Conservation (phyloP, 1,140 invertebrate genomes). For the Adoxophyes honmai region DNA sequence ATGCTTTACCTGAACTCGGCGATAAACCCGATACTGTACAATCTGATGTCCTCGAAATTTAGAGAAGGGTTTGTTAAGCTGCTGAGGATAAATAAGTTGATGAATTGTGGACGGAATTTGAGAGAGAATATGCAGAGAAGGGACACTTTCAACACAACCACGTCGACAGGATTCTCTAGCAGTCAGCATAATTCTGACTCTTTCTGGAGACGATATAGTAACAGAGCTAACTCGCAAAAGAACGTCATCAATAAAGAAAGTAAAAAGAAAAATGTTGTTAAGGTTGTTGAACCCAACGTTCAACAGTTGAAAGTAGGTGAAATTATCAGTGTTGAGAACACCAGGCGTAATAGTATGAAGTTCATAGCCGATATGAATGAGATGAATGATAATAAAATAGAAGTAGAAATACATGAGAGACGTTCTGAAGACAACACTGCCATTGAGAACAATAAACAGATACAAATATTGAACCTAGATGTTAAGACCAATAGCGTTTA, state of each 20-base stretch:
- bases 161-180: constrained; percentile 73
- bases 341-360: constrained; percentile 73
- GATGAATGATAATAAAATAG: constrained; percentile 43
- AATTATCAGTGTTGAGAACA: constrained; percentile 71
- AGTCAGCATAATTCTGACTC: constrained; percentile 72
- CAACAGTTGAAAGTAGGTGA: constrained; percentile 66
- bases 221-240: constrained; percentile 67
- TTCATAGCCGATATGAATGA: constrained; percentile 67
- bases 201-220: constrained; percentile 74
- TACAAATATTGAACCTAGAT: constrained; percentile 73
- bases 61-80: constrained; percentile 87
- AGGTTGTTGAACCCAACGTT: constrained; percentile 36
- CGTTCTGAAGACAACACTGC: constrained; percentile 25
- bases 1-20: constrained; percentile 94
- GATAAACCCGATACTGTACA: constrained; percentile 93
- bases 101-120: constrained; percentile 62
- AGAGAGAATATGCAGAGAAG: constrained; percentile 71
- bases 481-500: constrained; percentile 69
- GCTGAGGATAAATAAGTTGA: constrained; percentile 72
- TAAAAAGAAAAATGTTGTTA: constrained; percentile 56
- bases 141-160: constrained; percentile 74
- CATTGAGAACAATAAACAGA: constrained; percentile 65
- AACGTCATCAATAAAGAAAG: constrained; percentile 59
- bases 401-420: constrained; percentile 50
- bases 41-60: constrained; percentile 95